These are phyloP conservation scores for Momotus momota DNA, from an alignment of 2,797 vertebrate genomes.

Conservation along the genomic window DNA sequence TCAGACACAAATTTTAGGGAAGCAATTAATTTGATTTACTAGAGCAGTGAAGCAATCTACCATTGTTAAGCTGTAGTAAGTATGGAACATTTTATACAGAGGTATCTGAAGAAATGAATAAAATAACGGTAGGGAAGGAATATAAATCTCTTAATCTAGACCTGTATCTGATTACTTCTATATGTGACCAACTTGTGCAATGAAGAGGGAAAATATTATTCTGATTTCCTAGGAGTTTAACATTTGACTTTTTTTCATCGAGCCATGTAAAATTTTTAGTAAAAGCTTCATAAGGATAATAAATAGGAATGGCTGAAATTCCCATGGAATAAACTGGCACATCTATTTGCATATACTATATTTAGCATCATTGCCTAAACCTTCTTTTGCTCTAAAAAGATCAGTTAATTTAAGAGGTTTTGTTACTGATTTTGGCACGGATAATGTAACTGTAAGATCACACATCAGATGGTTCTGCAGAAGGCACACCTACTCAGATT, in stretches of 20 bases:
- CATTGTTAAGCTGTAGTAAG: neutral
- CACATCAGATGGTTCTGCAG: constrained; percentile 56
- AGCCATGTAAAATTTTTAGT: neutral
- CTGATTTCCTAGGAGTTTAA: neutral
- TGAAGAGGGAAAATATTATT: neutral
- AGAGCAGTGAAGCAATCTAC: neutral
- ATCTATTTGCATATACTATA: neutral
- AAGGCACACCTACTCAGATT: neutral
- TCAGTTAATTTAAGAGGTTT: constrained; percentile 29
- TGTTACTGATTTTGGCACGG: constrained; percentile 20
- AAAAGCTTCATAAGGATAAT: neutral
- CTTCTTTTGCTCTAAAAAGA: constrained; percentile 2
- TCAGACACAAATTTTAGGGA: neutral
- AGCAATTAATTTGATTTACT: neutral
- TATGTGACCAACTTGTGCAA: neutral
- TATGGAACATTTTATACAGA: neutral
- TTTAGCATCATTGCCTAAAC: neutral
- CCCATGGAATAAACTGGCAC: neutral
- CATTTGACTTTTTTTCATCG: neutral
- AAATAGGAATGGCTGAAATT: neutral
- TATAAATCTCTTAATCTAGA: neutral
- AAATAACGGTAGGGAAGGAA: neutral
- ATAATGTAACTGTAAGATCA: constrained; percentile 40
- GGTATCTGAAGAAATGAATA: neutral
- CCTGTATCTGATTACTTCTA: neutral